Conservation (phyloP, 1,140 invertebrate species). For the Cherax quadricarinatus region DNA sequence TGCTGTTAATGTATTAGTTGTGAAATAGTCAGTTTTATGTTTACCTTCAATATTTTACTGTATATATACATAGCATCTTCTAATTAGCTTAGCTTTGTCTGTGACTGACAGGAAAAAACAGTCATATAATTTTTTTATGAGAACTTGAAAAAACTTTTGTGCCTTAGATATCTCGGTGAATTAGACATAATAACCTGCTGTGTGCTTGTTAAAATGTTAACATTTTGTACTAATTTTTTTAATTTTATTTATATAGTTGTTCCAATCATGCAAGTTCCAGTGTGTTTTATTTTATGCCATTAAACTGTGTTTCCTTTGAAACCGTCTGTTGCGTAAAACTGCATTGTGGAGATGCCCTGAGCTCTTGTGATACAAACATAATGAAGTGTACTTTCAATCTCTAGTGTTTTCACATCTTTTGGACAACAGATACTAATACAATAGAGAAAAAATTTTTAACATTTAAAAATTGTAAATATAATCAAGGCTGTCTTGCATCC, state of each 20-base stretch:
- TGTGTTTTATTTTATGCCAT: neutral
- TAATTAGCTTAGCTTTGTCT: neutral
- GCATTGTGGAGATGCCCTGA: neutral
- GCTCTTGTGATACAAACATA: neutral
- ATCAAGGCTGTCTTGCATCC: neutral
- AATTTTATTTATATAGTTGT: neutral
- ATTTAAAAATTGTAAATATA: neutral
- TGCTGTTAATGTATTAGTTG: neutral
- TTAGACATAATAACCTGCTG: neutral
- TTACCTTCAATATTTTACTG: neutral
- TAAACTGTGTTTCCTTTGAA: neutral
- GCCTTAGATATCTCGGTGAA: neutral
- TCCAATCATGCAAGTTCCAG: neutral
- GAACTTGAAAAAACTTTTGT: neutral
- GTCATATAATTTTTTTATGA: neutral
- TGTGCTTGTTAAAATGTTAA: slow-evolving; percentile 1
- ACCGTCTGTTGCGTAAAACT: neutral
- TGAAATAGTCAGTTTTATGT: neutral
- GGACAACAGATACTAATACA: neutral
- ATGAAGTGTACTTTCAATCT: too few relatives aligned
- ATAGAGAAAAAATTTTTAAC: neutral
- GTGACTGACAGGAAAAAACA: neutral
- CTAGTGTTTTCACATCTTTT: too few relatives aligned
- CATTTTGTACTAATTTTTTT: neutral
- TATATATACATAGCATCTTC: neutral